A percentile compares a stretch with the other conserved stretches of the same genome.
These are phyloP conservation scores for Mesorhabditis spiculigera DNA, from an alignment of 2,888 invertebrate species.

Conservation along the genomic window DNA sequence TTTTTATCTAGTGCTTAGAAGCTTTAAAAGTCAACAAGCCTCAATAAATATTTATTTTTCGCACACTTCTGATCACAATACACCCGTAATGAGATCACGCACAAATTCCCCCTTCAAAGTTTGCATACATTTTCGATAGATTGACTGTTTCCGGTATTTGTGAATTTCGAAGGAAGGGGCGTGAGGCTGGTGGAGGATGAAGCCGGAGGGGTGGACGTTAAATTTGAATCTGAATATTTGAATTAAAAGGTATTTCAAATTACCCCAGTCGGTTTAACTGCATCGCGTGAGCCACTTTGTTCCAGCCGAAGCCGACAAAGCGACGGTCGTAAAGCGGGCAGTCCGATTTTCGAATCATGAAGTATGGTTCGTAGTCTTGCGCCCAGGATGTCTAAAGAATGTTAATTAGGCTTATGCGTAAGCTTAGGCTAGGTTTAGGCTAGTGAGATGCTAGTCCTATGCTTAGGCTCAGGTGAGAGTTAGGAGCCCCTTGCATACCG, in stretches of 20 bases:
- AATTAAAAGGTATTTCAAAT: background rate
- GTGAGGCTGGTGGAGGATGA: background rate
- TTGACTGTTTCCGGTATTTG: background rate
- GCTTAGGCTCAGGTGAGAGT: no score
- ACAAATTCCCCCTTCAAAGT: background rate
- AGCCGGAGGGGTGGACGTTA: background rate
- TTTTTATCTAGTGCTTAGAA: no score
- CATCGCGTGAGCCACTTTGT: conserved; percentile 70
- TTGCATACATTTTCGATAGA: background rate
- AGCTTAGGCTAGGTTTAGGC: no score
- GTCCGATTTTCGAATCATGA: conserved; percentile 71
- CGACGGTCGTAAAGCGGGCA: conserved; percentile 75
- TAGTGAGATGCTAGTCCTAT: no score
- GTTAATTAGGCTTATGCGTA: background rate
- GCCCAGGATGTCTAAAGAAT: conserved; percentile 77
- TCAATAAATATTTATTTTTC: no score
- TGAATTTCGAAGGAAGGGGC: background rate
- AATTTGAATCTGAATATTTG: background rate
- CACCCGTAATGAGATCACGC: conserved; percentile 6
- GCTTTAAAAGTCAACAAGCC: no score
- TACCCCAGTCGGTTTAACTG: conserved; percentile 76
- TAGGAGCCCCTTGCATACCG: background rate
- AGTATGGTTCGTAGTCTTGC: conserved; percentile 83
- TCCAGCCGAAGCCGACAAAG: conserved; percentile 90
- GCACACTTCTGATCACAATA: background rate